Conservation (phyloP, 2,113 vertebrate species). For the Passer montanus region DNA sequence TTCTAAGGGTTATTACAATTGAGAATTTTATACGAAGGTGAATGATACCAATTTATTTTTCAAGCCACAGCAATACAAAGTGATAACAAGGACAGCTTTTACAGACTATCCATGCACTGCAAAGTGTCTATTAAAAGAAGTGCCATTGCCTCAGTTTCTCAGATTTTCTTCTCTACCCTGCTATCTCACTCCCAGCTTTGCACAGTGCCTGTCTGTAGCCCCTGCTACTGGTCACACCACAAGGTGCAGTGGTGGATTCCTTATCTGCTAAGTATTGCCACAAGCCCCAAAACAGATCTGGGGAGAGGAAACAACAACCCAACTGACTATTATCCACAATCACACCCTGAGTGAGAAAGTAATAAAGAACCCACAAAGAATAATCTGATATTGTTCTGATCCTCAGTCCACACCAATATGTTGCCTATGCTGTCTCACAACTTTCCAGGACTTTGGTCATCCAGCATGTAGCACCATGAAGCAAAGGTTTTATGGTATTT, state of each 20-base stretch:
- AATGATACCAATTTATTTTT: not conserved
- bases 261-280: not conserved
- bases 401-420: not conserved
- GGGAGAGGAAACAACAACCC: not conserved
- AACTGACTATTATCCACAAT: not conserved
- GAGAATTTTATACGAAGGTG: not conserved
- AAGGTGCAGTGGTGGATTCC: not conserved
- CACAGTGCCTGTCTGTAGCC: not conserved
- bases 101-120: not conserved
- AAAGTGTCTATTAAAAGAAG: not conserved
- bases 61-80: not conserved
- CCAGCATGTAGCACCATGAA: not conserved
- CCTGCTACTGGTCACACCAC: not conserved
- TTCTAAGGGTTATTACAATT: not conserved
- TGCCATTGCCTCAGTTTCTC: not conserved
- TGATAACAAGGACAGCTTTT: not conserved
- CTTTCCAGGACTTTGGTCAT: not conserved
- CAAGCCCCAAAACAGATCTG: not conserved
- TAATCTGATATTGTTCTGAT: not conserved
- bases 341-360: not conserved
- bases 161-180: not conserved
- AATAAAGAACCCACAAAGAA: not conserved
- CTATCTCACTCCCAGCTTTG: not conserved
- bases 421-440: not conserved
- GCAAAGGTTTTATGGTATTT: not conserved